phyloP scores from a whole-genome alignment of 1,140 invertebrate genomes.

The Sitophilus oryzae region DNA sequence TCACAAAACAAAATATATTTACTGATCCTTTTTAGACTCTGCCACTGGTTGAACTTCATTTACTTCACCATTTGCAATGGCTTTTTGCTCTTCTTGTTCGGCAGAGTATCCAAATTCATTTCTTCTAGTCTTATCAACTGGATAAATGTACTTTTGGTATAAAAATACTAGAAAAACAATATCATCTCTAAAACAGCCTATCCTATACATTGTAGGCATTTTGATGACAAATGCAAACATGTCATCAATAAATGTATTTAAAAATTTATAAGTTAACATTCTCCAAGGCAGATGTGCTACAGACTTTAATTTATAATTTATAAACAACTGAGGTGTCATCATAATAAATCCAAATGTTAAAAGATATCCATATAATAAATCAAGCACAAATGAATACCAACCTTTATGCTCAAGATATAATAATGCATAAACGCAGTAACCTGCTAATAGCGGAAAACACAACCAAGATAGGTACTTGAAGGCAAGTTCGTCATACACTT shows the following conservation, averaged over 20 bases:
- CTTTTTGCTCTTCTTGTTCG: slow-evolving; percentile 44
- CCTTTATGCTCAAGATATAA: slow-evolving; percentile 97
- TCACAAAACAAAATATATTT: slow-evolving; percentile 6
- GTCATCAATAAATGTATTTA: slow-evolving; percentile 99
- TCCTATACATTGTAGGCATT: slow-evolving; percentile 95
- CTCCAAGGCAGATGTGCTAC: slow-evolving; percentile 98
- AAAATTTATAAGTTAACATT: slow-evolving; percentile 99
- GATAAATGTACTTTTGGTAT: slow-evolving; percentile 98
- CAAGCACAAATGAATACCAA: slow-evolving; percentile 80
- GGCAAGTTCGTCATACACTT: slow-evolving; percentile 90
- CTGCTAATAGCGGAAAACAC: slow-evolving; percentile 85
- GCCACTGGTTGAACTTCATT: background rate
- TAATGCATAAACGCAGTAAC: slow-evolving; percentile 95
- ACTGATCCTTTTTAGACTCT: slow-evolving; percentile 20
- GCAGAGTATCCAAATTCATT: slow-evolving; percentile 95
- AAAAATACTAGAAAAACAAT: slow-evolving; percentile 98
- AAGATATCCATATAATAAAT: slow-evolving; percentile 97
- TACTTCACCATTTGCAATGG: slow-evolving; percentile 6
- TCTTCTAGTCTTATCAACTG: slow-evolving; percentile 85
- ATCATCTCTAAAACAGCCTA: slow-evolving; percentile 96
- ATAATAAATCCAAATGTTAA: slow-evolving; percentile 99
- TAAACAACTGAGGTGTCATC: slow-evolving; percentile 99
- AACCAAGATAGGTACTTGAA: slow-evolving; percentile 96
- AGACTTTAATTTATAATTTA: slow-evolving; percentile 98
- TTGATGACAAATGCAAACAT: slow-evolving; percentile 99